Base-by-base conservation (phyloP, 2,113 vertebrate genomes). In the Nematolebias whitei region DNA sequence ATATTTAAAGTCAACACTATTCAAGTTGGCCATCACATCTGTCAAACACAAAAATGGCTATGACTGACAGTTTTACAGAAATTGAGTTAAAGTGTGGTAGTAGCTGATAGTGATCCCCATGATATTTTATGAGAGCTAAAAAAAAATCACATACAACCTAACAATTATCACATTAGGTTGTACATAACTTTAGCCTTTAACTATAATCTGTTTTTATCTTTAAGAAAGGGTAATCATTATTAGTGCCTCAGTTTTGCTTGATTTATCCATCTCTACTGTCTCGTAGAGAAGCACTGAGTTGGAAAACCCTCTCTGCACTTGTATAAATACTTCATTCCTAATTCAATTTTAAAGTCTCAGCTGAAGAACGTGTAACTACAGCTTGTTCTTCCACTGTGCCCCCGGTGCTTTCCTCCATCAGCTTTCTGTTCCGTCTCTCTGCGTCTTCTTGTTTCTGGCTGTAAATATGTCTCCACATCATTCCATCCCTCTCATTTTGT, bases 261-360 rank as follows among this genome's bases (percentile, higher is more conserved):
- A 67, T 19, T 45, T 29, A 4, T 63, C 54, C 38, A 56, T 51
- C 6, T 12, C 22, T 52, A 20, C 44, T 23, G 51, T 61, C 47
- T 68, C 72, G 43, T 52, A 69, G 54, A 29, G 24, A 69, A 23
- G 62, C 76, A 85, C 12, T 47, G 65, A 40, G 71, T 58, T 66
- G 75, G 74, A 87, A 85, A 88, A 74, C 41, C 71, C 75, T 63
- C 51, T 44, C 49, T 51, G 48, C 70, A 71, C 56, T 61, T 58
- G 58, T 83, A 86, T 85, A 78, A 87, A 85, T 85, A 83, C 79
- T 88, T 85, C 20, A 87, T 85, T 53, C 68, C 72, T 79, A 76
- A 81, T 88, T 85, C 54, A 78, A 79, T 84, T 84, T 88, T 81
- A 79, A 87, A 82, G 43, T 63, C 29, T 12, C 52, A 35, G 57